A percentile compares a stretch with the other conserved stretches of the same genome.
phyloP scores from a whole-genome alignment of 2,113 vertebrate genomes.

The Leptobrachium ailaonicum region DNA sequence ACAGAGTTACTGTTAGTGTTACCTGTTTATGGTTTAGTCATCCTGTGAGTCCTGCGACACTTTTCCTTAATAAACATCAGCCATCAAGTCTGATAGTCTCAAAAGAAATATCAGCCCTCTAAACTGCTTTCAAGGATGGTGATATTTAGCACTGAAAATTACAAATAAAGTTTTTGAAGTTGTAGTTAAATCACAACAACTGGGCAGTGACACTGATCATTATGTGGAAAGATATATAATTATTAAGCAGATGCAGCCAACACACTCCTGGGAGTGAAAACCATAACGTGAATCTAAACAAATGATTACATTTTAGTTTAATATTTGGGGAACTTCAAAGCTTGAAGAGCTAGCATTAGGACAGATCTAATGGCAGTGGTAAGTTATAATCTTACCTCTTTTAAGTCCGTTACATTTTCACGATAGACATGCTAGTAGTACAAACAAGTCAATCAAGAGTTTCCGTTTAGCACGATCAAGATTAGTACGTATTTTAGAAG shows the following conservation, averaged over 20 bases:
- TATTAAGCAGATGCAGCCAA: constrained; percentile 80
- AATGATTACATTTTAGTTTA: constrained; percentile 82
- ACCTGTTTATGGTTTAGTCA: constrained; percentile 99
- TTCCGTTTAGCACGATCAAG: constrained; percentile 95
- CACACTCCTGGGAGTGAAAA: constrained; percentile 83
- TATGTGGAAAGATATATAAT: constrained; percentile 80
- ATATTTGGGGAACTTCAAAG: constrained; percentile 80
- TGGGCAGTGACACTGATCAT: constrained; percentile 87
- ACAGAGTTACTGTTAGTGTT: constrained; percentile 92
- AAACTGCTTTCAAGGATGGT: constrained; percentile 86
- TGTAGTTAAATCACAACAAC: constrained; percentile 86
- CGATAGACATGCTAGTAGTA: constrained; percentile 89
- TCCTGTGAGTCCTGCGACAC: constrained; percentile 95
- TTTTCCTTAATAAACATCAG: constrained; percentile 94
- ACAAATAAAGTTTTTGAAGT: constrained; percentile 89
- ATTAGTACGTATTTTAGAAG: constrained; percentile 92
- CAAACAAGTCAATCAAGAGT: constrained; percentile 92
- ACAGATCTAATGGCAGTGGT: constrained; percentile 84
- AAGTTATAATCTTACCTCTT: constrained; percentile 95
- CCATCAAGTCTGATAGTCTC: constrained; percentile 96
- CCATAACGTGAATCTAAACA: constrained; percentile 83
- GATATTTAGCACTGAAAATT: constrained; percentile 92
- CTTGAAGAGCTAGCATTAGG: constrained; percentile 81
- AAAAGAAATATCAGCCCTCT: constrained; percentile 93
- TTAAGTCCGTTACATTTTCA: constrained; percentile 96